Base-by-base conservation (phyloP, 2,888 invertebrate species). In the Pseudococcus longispinus region DNA sequence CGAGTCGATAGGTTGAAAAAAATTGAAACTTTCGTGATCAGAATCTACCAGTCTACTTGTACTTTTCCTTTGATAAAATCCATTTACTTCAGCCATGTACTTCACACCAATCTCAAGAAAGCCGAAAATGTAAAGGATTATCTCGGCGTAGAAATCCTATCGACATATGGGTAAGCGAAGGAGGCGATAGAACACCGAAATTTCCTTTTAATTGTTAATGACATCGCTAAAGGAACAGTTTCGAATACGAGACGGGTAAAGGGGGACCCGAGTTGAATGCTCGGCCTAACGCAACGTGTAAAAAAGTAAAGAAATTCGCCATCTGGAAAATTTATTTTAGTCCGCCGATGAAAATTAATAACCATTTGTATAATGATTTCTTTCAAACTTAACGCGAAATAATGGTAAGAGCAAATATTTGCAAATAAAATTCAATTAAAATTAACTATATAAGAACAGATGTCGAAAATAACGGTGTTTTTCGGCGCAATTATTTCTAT, bases 381-480 rank as follows among this genome's bases (percentile, higher is more conserved):
- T 70, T 70, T 70, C 18, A 70, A 70, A 70, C 70, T 70, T 70
- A 29, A 70, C 42, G 77, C 20, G 77, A 42, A 42, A 42, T 80
- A 42, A 80, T 80, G 77, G 77, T 29, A 20, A 42, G 42, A 80
- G 77, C 77, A 80, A 80, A 80, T 80, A 80, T 80, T 80, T 80
- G 77, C 77, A 42, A 42, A 80, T 42, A 42, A 80, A 80, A 80
- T 80, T 80, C 77, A 80, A 80, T 80, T 80, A 80, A 80, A 80
- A 80, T 80, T 42, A 42, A 80, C 77, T 80, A 37, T 80, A 80
- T 80, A 80, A 80, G 77, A 80, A 80, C 77, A 80, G 77, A 80
- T 80, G 77, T 80, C 77, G 77, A 80, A 80, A 80, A 80, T 42
- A 42, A 80, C 77, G 77, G 29, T 80, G 77, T 42, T 80, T 29